Base-by-base conservation (phyloP, 2,113 vertebrate species). In the Saccopteryx leptura region DNA sequence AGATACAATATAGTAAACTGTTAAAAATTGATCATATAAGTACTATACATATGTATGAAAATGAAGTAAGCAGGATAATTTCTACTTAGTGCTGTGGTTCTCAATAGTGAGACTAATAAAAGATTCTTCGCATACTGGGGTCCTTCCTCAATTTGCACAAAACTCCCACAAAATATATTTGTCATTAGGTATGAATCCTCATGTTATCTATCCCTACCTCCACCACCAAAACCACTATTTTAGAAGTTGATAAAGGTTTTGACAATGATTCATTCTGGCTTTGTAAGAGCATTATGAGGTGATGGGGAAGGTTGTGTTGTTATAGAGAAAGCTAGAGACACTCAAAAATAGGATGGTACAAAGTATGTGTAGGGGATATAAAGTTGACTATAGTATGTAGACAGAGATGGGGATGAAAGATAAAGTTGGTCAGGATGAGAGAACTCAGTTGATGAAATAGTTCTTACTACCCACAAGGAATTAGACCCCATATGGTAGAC, bases 71-170 rank as follows among this genome's bases (percentile, higher is more conserved):
- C 26, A 69, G 10, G 76, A 19, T 50, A 86, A 63, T 60, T 82
- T 90, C 17, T 95, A 24, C 17, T 85, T 65, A 76, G 39, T 10
- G 21, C 2, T 60, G 33, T 17, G 79, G 46, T 79, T 88, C 48
- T 91, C 72, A 86, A 79, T 9, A 21, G 74, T 58, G 7, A 7
- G 33, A 95, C 84, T 39, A 92, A 91, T 46, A 66, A 63, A 88
- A 56, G n/a, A 91, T 28, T 24, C 7, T 15, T 14, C 83, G 63
- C 85, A 69, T 52, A 76, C 24, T 17, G 4, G 1, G 13, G n/a
- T 68, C 2, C 28, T 48, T 58, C 60, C 33, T 94, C 50, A 66
- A 79, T 69, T 2, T 74, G 28, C 1, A 61, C 23, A 69, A 83
- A 63, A 2, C 23, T 58, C 50, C 10, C 8, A 69, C 63, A 56